These are phyloP conservation scores for Peromyscus melanophrys DNA, from an alignment of 2,797 vertebrate species.

Conservation along the genomic window DNA sequence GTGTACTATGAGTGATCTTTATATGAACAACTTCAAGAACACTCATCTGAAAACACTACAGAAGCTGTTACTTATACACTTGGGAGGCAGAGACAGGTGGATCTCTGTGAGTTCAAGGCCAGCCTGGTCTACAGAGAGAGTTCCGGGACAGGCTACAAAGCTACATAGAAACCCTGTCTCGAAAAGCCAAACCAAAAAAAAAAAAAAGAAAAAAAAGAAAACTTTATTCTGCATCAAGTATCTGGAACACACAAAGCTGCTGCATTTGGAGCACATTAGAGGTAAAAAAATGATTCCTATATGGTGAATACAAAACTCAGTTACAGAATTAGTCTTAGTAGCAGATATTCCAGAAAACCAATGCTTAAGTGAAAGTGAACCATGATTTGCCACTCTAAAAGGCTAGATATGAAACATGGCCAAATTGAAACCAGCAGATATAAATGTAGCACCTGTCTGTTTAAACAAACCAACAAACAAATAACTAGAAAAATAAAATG, in stretches of 20 bases:
- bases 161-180: no score
- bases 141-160: no score
- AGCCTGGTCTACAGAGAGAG: no score
- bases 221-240: constrained; percentile 97
- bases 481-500: not conserved
- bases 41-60: constrained; percentile 61
- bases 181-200: no score
- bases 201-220: constrained; percentile 61
- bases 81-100: no score
- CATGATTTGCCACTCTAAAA: not conserved
- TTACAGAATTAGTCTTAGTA: constrained; percentile 93
- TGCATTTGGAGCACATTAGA: constrained; percentile 95
- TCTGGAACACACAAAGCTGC: constrained; percentile 98
- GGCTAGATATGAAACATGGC: not conserved
- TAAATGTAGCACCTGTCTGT: not conserved
- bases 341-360: constrained; percentile 93
- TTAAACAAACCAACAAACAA: not conserved
- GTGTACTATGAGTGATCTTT: not conserved
- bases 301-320: constrained; percentile 92
- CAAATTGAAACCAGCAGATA: no score
- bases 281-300: constrained; percentile 93
- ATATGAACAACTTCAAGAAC: not conserved
- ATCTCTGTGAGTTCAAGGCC: no score
- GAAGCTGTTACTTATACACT: constrained; percentile 79
- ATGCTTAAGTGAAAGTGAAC: constrained; percentile 84